phyloP scores from a whole-genome alignment of 1,140 invertebrate species.

The Zaprionus camerounensis region DNA sequence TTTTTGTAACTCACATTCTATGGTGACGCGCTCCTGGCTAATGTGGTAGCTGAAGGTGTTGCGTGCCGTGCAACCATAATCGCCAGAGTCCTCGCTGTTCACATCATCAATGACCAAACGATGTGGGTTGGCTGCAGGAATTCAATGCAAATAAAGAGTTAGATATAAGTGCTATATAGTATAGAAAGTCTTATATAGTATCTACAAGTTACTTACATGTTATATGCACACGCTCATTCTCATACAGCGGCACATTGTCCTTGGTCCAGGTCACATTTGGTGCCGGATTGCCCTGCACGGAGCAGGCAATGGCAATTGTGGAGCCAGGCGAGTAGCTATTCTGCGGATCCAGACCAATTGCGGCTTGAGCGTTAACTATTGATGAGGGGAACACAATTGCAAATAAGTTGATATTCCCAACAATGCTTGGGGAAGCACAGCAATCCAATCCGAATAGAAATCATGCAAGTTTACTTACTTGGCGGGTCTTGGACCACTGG shows the following conservation, averaged over 20 bases:
- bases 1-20: conserved; percentile 87
- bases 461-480: conserved; percentile 67
- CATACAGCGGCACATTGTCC: conserved; percentile 85
- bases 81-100: conserved; percentile 88
- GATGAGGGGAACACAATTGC: background rate
- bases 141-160: background rate
- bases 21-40: conserved; percentile 87
- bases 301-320: conserved; percentile 89
- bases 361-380: conserved; percentile 87
- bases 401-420: background rate
- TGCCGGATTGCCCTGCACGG: conserved; percentile 90
- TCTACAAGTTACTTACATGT: conserved; percentile 45
- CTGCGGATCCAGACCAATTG: conserved; percentile 85
- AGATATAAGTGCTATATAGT: background rate
- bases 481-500: conserved; percentile 40
- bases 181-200: too few relatives aligned
- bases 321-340: conserved; percentile 87
- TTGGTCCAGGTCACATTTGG: conserved; percentile 92
- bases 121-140: conserved; percentile 85
- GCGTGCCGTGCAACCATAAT: conserved; percentile 91
- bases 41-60: conserved; percentile 88
- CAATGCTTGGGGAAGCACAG: background rate
- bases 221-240: conserved; percentile 69
- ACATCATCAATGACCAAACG: conserved; percentile 88
- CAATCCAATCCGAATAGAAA: conserved; percentile 36